Evolutionary conservation across 2,888 invertebrate genomes (phyloP), one percentile per base, ranked within the genome.

Genomic region (Rhagium mordax): DNA sequence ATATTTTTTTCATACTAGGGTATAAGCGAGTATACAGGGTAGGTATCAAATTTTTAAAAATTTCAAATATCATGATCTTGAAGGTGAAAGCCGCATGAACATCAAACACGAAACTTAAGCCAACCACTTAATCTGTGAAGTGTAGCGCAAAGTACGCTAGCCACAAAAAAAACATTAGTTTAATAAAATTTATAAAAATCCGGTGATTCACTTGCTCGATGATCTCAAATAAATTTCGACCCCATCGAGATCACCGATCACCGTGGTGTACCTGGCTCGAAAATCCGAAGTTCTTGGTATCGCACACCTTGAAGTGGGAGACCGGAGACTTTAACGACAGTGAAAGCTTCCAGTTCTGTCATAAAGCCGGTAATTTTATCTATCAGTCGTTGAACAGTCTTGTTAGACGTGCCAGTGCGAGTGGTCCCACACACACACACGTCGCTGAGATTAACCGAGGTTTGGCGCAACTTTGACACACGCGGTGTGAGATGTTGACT

Each of bases 241-340:
- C 24, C 57, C 15, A 10, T 16, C 59, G 33, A 59, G 59, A 29
- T n/a, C n/a, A 59, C 16, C 7, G 6, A 6, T 6, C 0, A 24
- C 13, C n/a, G 27, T 24, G 15, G 16, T 5, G 55, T 13, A 15
- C 5, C 33, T 33, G 8, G n/a, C 10, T 6, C 13, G 59, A 29
- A 29, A 59, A 59, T 18, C 59, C 59, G 18, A 27, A 6, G 61
- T 61, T 61, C 61, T 41, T 29, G 47, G 66, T 67, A 67, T 18
- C n/a, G 33, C 20, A 55, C 55, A 67, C 66, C 57, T 55, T 41
- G 29, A 47, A 16, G 68, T 70, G 55, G 67, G 74, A 74, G 76
- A 79, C 80, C 80, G 82, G 82, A 82, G 81, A 82, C 71, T 81
- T 81, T 74, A 80, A 81, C 76, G 80, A 75, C 71, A 78, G 82